Conservation (phyloP, 2,113 vertebrate genomes). For the Corythaixoides concolor region DNA sequence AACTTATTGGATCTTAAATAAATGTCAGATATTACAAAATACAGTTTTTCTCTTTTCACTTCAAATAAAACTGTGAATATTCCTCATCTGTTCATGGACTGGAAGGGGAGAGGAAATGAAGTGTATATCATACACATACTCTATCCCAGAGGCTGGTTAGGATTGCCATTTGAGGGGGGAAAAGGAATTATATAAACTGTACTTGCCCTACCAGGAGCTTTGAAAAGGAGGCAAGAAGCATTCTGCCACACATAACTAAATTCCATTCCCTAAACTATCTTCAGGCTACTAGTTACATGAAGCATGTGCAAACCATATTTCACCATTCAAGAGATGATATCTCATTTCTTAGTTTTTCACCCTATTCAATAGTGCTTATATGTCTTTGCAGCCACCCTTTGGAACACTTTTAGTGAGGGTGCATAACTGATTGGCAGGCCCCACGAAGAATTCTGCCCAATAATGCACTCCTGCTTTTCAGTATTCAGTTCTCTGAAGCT, state of each 20-base stretch:
- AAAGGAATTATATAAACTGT: background rate
- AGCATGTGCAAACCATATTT: background rate
- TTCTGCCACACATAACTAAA: background rate
- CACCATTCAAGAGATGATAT: background rate
- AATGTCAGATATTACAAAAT: background rate
- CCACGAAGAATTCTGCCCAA: background rate
- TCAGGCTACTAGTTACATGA: background rate
- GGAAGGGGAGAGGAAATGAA: background rate
- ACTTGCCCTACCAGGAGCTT: background rate
- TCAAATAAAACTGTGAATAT: background rate
- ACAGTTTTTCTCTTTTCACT: background rate
- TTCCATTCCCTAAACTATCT: background rate
- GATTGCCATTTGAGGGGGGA: background rate
- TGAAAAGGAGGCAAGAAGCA: background rate
- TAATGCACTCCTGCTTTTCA: background rate
- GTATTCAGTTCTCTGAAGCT: background rate
- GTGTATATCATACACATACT: rapidly evolving
- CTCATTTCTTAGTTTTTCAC: background rate
- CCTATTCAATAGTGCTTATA: background rate
- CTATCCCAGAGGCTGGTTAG: background rate
- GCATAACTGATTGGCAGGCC: background rate
- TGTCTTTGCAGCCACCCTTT: background rate
- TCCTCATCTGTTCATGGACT: background rate
- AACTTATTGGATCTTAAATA: background rate
- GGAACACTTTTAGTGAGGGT: background rate